Evolutionary conservation across 1,140 invertebrate species (phyloP), one percentile per base, ranked within the genome.

Genomic region (Dermatophagoides farinae): DNA sequence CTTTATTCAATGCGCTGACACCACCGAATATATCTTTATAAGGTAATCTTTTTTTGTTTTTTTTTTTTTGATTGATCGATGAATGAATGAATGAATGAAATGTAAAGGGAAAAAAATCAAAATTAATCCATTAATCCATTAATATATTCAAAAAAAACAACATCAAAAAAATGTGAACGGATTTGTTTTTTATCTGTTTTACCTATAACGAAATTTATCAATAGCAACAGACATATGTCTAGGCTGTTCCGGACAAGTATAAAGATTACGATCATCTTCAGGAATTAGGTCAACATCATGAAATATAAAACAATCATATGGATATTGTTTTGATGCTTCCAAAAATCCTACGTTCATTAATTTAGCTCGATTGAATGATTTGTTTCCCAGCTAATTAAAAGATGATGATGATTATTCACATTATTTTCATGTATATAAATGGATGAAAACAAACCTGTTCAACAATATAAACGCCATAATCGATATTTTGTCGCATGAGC

Each of bases 271-370:
- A 68, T 91, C 86, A 74, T 96, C 85, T 68, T 93, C 83, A 8
- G 91, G 89, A 67, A 96, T 73, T 51, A 95, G 77, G 73, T 96
- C 90, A 23, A 97, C 86, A 72, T 96, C 92, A 67, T 88, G 81
- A 73, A 82, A 73, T 51, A 63, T 63, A 31, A 63, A 63, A 43
- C 64, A 65, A 20, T 67, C 62, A 66, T 65, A 66, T 44, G 79
- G 74, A 44, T 80, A 78, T 43, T 81, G 72, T 69, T 86, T 85
- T 64, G 82, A 71, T 1, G 87, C 84, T 72, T 95, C 90, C 43
- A 80, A 77, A 72, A 83, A 95, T 9, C 90, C 92, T n/a, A 95
- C 82, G 73, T 97, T 97, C 82, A 96, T 86, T 50, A 96, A 75
- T 76, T 86, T 84, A 1, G 87, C 92, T 58, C 89, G 78, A 72